Evolutionary conservation across 92 coral and sea anemone species (phyloP), one percentile per base, ranked within the genome.

Genomic region (Palythoa grandis): DNA sequence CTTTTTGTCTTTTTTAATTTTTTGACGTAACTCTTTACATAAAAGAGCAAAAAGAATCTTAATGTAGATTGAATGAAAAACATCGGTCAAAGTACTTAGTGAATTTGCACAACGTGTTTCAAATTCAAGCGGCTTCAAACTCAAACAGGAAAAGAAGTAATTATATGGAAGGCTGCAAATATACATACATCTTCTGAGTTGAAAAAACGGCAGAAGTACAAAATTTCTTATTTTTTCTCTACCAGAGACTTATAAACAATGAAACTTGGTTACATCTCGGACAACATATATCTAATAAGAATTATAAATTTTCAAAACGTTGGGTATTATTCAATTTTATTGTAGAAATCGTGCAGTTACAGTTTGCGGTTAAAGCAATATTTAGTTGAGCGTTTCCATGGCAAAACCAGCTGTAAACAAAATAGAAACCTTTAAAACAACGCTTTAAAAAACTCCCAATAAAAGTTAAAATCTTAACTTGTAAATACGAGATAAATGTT

Each of bases 351-450:
- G 40, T 25, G 38, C 72, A 67, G 47, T 69, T 69, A 69, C 74
- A 69, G 74, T 69, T 25, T 69, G 74, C 14, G 39, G 74, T 69
- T 69, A 6, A 25, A 48, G 70, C 12, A n/a, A 78, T 23, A 78
- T 43, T 39, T 22, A 25, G 70, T 80, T 80, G 15, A 13, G 61
- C 66, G 52, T 76, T 52, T 80, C 85, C 85, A 80, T 67, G 70
- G 85, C 85, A 80, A 80, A 80, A 10, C 47, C 24, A 43, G 39
- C 24, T 39, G 6, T 72, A 72, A 72, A 35, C 56, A 40, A 75
- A 22, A 23, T 3, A 50, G 50, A 52, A 40, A 20, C 37, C 5
- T 74, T 52, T 52, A 37, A 25, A 14, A 69, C 16, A 69, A 29
- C 47, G 12, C 20, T 11, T 69, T 37, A 37, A 69, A 69, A 69